Evolutionary conservation across 2,797 vertebrate genomes (phyloP), one percentile per base, ranked within the genome.

Genomic region (Peromyscus eremicus): DNA sequence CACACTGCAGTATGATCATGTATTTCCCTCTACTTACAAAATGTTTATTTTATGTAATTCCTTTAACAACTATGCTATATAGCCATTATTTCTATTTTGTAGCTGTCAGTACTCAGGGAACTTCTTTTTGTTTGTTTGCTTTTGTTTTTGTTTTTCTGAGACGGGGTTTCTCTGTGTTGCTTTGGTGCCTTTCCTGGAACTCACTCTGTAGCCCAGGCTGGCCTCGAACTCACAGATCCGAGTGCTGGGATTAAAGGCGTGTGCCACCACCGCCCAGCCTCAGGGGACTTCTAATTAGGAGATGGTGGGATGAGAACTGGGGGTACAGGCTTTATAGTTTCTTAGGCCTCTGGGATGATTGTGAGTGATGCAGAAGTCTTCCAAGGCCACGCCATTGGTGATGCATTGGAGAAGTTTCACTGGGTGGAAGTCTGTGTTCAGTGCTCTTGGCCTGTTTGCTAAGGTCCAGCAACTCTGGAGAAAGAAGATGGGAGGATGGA

Each of bases 1-100:
- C 8, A 6, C 37, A 73, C 23, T 40, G 21, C 37, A 12, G 11
- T 40, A 25, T 40, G 40, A 25, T 19, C 34, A n/a, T 11, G 70
- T 23, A 40, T 73, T 71, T 12, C 23, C 70, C 10, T 40, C 70
- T 73, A 5, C 21, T 40, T 73, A 40, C 4, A 1, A n/a, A 64
- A 23, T 92, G 57, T 77, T 91, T 80, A 77, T 82, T 83, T 86
- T 96, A 85, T 95, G 52, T 92, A 76, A 94, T 91, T 84, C 76
- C 60, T 90, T 19, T 62, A 64, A 93, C 34, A 89, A 17, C 37
- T 60, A 73, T 23, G 37, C 37, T 40, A 1, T 73, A 11, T 73
- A 73, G 9, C 71, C 71, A 73, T 11, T 40, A 76, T 96, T 85
- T 16, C 52, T 91, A 8, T 68, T 92, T 81, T 89, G 5, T 64